Base-by-base conservation (phyloP, 1,140 invertebrate genomes). In the Tetranychus cinnabarinus region DNA sequence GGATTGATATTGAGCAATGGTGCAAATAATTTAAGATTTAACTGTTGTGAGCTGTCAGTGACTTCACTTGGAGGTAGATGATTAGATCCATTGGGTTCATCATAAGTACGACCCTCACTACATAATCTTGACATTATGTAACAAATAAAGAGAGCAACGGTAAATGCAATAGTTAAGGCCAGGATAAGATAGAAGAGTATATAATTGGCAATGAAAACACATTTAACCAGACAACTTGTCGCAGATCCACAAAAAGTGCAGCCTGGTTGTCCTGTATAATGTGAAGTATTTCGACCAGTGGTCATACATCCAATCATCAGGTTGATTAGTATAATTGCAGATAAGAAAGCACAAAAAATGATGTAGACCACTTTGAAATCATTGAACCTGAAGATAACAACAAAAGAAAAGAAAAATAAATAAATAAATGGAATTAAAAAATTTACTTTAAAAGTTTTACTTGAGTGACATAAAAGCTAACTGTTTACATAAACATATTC, bases 21-120 rank as follows among this genome's bases (percentile, higher is more conserved):
- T 10, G 55, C 39, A 61, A 65, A 65, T 33, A 61, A 58, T 52
- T 58, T 45, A 13, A 65, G 31, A 58, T 65, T 61, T 3, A 65
- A n/a, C 10, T 56, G 39, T 61, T 63, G 59, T 35, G 35, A 54
- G 8, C n/a, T n/a, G 23, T 65, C 58, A 15, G 56, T 42, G 15
- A 61, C 45, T 56, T 50, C 15, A n/a, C 7, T 35, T 15, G 31
- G 36, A 13, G 47, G 55, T 42, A 42, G 10, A 33, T 47, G 57
- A 42, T 55, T 50, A 12, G 48, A 42, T 54, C 63, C 37, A 46
- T 12, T 45, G 13, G 50, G 31, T 52, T 52, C 50, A 37, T 45
- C 37, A 47, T 56, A n/a, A 23, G 31, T 50, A 4, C 46, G 31
- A 34, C 58, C 64, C 1, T 63, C 55, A 15, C 12, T 61, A 39